Percentiles rank a stretch among this genome's conserved stretches.
These are phyloP conservation scores for Heterohyrax brucei DNA, from an alignment of 2,797 vertebrate genomes.

Conservation along the genomic window DNA sequence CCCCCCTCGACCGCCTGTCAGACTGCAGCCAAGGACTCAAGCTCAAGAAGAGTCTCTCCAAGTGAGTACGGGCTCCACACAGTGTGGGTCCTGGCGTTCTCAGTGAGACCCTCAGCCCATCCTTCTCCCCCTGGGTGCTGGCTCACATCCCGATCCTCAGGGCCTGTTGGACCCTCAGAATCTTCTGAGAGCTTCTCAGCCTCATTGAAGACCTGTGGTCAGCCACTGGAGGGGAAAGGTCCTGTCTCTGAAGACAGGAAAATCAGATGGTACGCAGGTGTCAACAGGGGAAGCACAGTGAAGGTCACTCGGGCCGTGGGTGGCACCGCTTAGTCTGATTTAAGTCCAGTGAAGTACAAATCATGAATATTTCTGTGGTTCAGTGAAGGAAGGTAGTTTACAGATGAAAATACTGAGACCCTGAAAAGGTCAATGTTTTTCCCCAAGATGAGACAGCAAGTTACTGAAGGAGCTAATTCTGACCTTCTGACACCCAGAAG, in stretches of 20 bases:
- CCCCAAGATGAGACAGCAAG: neutral
- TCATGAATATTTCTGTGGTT: neutral
- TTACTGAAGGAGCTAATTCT: neutral
- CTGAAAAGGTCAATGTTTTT: neutral
- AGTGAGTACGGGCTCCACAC: conserved; percentile 91
- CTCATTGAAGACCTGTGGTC: neutral
- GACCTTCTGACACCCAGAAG: neutral
- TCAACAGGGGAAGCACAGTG: neutral
- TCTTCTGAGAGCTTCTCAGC: neutral
- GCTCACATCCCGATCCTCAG: neutral
- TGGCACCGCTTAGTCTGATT: neutral
- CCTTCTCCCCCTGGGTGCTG: neutral
- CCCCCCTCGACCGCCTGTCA: conserved; percentile 93
- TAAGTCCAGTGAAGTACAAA: neutral
- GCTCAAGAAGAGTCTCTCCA: conserved; percentile 96
- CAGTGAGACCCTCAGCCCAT: fast-evolving
- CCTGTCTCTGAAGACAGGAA: neutral
- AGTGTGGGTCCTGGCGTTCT: fast-evolving
- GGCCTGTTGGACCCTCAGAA: neutral
- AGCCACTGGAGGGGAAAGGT: neutral
- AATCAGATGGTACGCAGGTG: neutral
- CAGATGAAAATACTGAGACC: neutral
- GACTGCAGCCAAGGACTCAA: conserved; percentile 93
- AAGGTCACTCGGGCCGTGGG: neutral
- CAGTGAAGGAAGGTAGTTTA: neutral